These are phyloP conservation scores for Petromus typicus DNA, from an alignment of 2,113 vertebrate species.

Conservation along the genomic window DNA sequence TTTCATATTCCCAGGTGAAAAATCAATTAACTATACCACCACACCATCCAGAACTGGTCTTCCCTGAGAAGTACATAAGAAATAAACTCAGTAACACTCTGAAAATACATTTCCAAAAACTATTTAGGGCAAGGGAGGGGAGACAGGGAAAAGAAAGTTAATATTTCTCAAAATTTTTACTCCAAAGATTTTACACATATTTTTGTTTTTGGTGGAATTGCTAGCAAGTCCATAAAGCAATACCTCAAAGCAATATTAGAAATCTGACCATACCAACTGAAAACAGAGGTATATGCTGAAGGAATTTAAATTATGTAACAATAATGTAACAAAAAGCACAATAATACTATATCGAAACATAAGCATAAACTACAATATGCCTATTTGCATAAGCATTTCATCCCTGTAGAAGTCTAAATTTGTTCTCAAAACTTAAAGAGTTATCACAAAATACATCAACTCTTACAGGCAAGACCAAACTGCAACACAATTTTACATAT, in stretches of 20 bases:
- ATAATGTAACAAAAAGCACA: not conserved
- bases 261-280: slow-evolving; percentile 5
- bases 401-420: not conserved
- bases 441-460: slow-evolving; percentile 40
- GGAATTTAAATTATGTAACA: slow-evolving; percentile 47
- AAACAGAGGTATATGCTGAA: not conserved
- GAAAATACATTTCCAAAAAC: slow-evolving; percentile 50
- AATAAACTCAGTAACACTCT: not conserved
- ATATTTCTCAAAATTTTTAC: slow-evolving; percentile 36
- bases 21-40: slow-evolving; percentile 53
- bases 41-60: slow-evolving; percentile 26
- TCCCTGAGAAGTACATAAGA: slow-evolving; percentile 42
- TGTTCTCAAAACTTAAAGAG: slow-evolving; percentile 37
- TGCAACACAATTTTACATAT: slow-evolving; percentile 32
- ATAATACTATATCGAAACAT: slow-evolving; percentile 42
- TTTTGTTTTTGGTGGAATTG: not conserved
- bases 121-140: not conserved
- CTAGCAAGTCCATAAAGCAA: slow-evolving; percentile 2
- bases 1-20: slow-evolving; percentile 51
- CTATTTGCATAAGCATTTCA: slow-evolving; percentile 41
- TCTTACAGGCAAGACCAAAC: slow-evolving; percentile 50
- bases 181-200: slow-evolving; percentile 46
- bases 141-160: not conserved
- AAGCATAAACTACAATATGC: slow-evolving; percentile 35
- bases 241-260: slow-evolving; percentile 41